Evolutionary conservation across 2,888 invertebrate species (phyloP).

Genomic region (Saturnia japonica): DNA sequence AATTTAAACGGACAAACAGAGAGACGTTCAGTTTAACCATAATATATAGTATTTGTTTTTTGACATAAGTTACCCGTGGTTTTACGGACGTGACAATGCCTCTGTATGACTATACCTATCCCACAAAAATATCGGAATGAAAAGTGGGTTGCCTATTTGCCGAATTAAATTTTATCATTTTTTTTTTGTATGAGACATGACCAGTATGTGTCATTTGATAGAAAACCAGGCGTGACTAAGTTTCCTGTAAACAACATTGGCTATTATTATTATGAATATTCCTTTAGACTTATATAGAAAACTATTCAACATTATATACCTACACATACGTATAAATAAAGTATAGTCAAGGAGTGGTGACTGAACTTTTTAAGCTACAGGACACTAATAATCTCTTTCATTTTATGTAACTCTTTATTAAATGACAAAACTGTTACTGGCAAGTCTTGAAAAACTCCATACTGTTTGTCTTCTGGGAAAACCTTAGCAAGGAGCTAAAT

Average conservation of each 20-base stretch:
- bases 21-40: too few species aligned
- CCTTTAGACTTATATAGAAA: neutral
- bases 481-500: too few species aligned
- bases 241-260: neutral
- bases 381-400: too few species aligned
- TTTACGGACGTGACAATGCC: neutral
- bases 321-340: neutral
- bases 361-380: too few species aligned
- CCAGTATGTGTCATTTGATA: neutral
- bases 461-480: too few species aligned
- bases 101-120: too few species aligned
- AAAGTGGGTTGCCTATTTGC: neutral
- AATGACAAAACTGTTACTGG: too few species aligned
- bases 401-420: too few species aligned
- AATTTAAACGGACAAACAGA: too few species aligned
- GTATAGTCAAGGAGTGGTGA: neutral
- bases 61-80: neutral
- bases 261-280: neutral
- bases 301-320: neutral
- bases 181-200: neutral
- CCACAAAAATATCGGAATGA: neutral
- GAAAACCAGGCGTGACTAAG: neutral
- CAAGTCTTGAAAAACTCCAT: too few species aligned
- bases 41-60: too few species aligned
- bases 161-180: neutral